phyloP scores from a whole-genome alignment of 2,113 vertebrate genomes.

The Dicrurus megarhynchus region DNA sequence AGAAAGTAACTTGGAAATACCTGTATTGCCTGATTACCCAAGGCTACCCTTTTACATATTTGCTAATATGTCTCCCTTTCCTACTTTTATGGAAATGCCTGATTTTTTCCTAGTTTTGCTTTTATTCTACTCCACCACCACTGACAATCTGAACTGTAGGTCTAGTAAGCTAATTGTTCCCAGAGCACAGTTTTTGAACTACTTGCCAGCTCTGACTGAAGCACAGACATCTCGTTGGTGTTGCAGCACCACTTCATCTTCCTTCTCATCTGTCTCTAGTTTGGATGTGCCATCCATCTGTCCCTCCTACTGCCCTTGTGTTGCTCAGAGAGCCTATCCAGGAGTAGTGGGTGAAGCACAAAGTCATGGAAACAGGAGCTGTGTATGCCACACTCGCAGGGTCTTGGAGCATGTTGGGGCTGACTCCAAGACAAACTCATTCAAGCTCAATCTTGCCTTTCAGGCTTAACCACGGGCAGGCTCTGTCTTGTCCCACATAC shows the following conservation, averaged over 20 bases:
- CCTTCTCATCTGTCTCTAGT: neutral
- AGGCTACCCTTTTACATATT: neutral
- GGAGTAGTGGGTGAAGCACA: neutral
- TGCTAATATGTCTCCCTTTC: neutral
- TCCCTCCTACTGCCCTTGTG: neutral
- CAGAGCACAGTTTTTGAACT: neutral
- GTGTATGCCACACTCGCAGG: neutral
- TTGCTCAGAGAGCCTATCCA: neutral
- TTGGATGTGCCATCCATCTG: neutral
- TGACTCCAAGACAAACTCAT: conserved; percentile 37
- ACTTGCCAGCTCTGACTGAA: neutral
- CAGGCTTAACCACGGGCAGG: conserved; percentile 49
- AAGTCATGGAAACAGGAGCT: conserved; percentile 31
- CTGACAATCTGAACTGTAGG: neutral
- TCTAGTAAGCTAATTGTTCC: neutral
- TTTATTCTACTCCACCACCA: neutral
- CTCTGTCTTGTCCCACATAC: conserved; percentile 64
- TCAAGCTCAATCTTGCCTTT: conserved; percentile 66
- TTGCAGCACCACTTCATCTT: neutral
- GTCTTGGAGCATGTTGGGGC: conserved; percentile 12
- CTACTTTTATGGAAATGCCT: neutral
- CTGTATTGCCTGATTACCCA: neutral
- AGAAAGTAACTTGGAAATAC: neutral
- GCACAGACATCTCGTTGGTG: neutral
- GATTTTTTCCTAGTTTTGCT: neutral